phyloP scores from a whole-genome alignment of 2,797 vertebrate species.

The Danionella dracula region DNA sequence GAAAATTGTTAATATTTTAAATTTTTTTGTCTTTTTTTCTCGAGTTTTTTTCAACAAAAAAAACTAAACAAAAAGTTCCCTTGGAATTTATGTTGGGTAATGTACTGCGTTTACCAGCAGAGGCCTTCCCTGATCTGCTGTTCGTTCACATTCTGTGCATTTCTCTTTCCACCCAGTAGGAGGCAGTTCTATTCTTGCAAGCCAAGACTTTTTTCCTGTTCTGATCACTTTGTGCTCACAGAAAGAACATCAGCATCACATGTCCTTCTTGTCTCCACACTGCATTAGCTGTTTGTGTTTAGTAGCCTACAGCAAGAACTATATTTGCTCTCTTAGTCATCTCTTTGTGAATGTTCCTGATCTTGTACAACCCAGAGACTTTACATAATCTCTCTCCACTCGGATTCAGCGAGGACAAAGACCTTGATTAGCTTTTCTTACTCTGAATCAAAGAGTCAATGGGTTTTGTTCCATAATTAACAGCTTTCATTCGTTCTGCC shows the following conservation, averaged over 20 bases:
- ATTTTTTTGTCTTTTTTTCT: too few relatives aligned
- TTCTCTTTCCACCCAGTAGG: too few relatives aligned
- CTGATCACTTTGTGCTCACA: neutral
- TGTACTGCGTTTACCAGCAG: neutral
- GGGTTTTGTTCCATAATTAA: neutral
- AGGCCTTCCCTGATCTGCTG: neutral
- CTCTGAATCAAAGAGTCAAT: neutral
- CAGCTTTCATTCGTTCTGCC: neutral
- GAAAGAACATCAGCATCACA: neutral
- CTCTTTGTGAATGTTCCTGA: neutral
- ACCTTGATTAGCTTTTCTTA: conserved; percentile 19
- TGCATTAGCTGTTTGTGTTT: neutral
- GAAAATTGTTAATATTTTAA: too few relatives aligned
- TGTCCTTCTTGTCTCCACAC: neutral
- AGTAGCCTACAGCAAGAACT: neutral
- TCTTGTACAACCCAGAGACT: neutral
- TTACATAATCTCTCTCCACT: conserved; percentile 15
- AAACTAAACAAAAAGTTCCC: too few relatives aligned
- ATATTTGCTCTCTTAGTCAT: neutral
- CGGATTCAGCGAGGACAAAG: conserved; percentile 16
- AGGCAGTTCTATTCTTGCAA: neutral
- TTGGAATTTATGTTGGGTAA: too few relatives aligned
- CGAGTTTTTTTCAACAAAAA: too few relatives aligned
- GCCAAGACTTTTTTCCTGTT: neutral
- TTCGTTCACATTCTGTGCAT: too few relatives aligned